phyloP scores from a whole-genome alignment of 1,140 invertebrate species.

The Uloborus diversus region DNA sequence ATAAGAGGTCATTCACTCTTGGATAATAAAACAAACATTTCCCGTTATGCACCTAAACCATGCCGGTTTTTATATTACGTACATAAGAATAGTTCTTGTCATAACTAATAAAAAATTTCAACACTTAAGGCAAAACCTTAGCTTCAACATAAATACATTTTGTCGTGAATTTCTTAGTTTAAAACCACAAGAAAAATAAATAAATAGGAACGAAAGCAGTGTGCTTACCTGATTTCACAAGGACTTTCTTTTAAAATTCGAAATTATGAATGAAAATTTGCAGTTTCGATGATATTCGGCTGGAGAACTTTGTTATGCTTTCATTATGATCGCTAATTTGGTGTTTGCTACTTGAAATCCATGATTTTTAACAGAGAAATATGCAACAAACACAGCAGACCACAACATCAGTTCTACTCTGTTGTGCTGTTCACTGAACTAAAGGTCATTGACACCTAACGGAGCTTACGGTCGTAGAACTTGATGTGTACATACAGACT shows the following conservation, averaged over 20 bases:
- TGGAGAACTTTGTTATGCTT: not conserved
- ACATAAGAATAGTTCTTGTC: not conserved
- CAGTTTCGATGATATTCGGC: not conserved
- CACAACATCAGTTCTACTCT: slow-evolving; percentile 37
- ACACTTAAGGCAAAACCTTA: not conserved
- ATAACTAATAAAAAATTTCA: not conserved
- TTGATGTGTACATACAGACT: slow-evolving; percentile 24
- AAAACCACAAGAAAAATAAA: too few relatives aligned
- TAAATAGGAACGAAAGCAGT: slow-evolving; percentile 31
- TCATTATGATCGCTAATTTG: not conserved
- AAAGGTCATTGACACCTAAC: slow-evolving; percentile 56
- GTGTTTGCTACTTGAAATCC: slow-evolving; percentile 29
- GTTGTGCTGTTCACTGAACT: slow-evolving; percentile 54
- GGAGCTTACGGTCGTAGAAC: slow-evolving; percentile 54
- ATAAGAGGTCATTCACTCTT: slow-evolving; percentile 46
- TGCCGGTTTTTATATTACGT: slow-evolving; percentile 12
- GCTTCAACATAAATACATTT: not conserved
- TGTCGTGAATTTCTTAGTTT: too few relatives aligned
- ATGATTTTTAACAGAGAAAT: slow-evolving; percentile 29
- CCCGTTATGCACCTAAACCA: not conserved
- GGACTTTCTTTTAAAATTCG: not conserved
- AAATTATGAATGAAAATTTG: slow-evolving; percentile 49
- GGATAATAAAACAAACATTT: slow-evolving; percentile 47
- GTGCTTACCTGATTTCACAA: slow-evolving; percentile 39
- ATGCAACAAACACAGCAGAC: slow-evolving; percentile 16